Conservation (phyloP, 2,888 invertebrate genomes). For the Blastobasis lacticolella region DNA sequence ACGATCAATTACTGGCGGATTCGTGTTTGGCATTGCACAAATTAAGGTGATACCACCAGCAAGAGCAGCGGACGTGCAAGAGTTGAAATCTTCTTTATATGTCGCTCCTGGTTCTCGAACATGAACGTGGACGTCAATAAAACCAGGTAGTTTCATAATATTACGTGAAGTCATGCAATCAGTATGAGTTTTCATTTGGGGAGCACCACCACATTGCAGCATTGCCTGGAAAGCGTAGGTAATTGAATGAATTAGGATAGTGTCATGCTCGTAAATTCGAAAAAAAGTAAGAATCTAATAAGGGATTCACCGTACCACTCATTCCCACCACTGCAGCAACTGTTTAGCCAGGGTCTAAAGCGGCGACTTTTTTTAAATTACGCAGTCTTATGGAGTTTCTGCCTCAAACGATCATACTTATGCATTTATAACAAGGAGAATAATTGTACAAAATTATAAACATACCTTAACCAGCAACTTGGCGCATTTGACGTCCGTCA, state of each 20-base stretch:
- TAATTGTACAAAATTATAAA: neutral
- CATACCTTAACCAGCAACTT: conserved; percentile 93
- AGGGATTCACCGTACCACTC: too few species aligned
- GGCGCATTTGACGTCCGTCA: conserved; percentile 99
- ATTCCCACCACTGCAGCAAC: too few species aligned
- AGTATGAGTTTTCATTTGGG: conserved; percentile 94
- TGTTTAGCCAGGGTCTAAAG: too few species aligned
- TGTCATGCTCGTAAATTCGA: too few species aligned
- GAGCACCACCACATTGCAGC: conserved; percentile 80
- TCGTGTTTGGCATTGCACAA: conserved; percentile 98
- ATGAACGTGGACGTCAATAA: conserved; percentile 99
- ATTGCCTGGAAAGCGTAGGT: conserved; percentile 75
- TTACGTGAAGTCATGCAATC: conserved; percentile 96
- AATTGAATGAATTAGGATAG: neutral
- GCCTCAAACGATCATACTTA: too few species aligned
- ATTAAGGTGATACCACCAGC: conserved; percentile 96
- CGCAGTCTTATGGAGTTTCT: too few species aligned
- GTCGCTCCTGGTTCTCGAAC: conserved; percentile 97
- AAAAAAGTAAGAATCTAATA: too few species aligned
- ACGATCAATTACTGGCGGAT: conserved; percentile 91
- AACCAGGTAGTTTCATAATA: conserved; percentile 93
- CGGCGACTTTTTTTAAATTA: too few species aligned
- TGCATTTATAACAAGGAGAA: neutral
- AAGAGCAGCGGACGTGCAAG: conserved; percentile 93
- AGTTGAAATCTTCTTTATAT: conserved; percentile 96